phyloP scores from a whole-genome alignment of 2,888 invertebrate genomes.

The Chaitophorus viminalis region DNA sequence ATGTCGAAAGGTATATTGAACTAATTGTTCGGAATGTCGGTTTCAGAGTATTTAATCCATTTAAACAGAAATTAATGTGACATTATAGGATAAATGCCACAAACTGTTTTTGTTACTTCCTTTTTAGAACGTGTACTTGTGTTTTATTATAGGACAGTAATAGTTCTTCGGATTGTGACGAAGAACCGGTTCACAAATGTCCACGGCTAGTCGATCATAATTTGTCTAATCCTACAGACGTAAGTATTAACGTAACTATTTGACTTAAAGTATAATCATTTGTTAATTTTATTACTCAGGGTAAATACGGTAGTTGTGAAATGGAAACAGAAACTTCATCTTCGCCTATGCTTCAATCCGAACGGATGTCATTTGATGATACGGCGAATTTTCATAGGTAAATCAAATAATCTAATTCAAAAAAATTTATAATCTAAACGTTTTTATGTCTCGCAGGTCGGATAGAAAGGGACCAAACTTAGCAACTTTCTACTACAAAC shows the following conservation, averaged over 20 bases:
- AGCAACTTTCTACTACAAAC: slow-evolving; percentile 86
- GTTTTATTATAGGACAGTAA: slow-evolving; percentile 71
- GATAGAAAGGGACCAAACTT: slow-evolving; percentile 79
- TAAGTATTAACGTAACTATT: slow-evolving; percentile 6
- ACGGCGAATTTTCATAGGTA: slow-evolving; percentile 61
- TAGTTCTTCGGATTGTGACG: slow-evolving; percentile 75
- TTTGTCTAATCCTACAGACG: slow-evolving; percentile 21
- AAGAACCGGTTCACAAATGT: slow-evolving; percentile 80
- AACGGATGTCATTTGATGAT: slow-evolving; percentile 53
- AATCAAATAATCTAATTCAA: neutral
- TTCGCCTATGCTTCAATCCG: slow-evolving; percentile 39
- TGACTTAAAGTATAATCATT: neutral
- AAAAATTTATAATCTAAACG: neutral
- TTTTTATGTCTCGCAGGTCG: slow-evolving; percentile 71
- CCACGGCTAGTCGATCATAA: slow-evolving; percentile 71
- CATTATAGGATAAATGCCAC: neutral
- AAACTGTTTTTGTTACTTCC: neutral
- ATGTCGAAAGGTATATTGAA: slow-evolving; percentile 47
- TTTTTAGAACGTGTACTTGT: neutral
- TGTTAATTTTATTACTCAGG: slow-evolving; percentile 9
- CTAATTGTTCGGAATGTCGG: neutral
- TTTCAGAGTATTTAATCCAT: neutral
- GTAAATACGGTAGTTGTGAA: neutral
- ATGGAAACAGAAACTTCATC: slow-evolving; percentile 48
- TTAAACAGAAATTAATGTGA: neutral